Evolutionary conservation across 2,113 vertebrate species (phyloP).

Genomic region (Proteles cristata): DNA sequence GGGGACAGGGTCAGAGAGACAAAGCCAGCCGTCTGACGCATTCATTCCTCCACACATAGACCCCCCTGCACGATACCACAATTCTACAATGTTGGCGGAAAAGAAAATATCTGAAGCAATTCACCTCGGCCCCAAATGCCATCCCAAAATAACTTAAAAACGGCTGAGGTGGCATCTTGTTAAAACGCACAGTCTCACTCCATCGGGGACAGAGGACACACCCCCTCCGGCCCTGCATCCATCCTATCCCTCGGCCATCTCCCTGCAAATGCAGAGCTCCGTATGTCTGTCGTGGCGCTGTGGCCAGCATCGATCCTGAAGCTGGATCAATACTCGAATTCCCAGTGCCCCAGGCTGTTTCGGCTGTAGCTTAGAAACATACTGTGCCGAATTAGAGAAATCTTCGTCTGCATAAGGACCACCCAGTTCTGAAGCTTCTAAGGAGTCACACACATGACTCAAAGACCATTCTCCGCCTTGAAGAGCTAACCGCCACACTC

Average conservation of each 20-base stretch:
- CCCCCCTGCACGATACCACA: neutral
- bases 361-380: neutral
- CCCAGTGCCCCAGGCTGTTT: neutral
- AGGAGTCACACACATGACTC: neutral
- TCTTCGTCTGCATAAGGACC: neutral
- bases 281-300: neutral
- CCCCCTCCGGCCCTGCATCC: neutral
- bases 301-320: neutral
- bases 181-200: neutral
- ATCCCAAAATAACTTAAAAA: neutral
- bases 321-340: neutral
- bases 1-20: neutral
- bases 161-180: neutral
- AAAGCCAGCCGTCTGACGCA: too few species aligned
- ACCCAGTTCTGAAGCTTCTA: neutral
- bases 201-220: neutral
- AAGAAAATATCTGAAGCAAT: neutral
- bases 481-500: neutral
- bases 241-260: neutral
- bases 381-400: neutral
- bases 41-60: fast-evolving
- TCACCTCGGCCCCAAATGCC: neutral
- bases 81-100: neutral
- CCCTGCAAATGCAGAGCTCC: neutral
- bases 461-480: neutral